phyloP scores from a whole-genome alignment of 1,140 invertebrate genomes.

The Helicoverpa armigera region DNA sequence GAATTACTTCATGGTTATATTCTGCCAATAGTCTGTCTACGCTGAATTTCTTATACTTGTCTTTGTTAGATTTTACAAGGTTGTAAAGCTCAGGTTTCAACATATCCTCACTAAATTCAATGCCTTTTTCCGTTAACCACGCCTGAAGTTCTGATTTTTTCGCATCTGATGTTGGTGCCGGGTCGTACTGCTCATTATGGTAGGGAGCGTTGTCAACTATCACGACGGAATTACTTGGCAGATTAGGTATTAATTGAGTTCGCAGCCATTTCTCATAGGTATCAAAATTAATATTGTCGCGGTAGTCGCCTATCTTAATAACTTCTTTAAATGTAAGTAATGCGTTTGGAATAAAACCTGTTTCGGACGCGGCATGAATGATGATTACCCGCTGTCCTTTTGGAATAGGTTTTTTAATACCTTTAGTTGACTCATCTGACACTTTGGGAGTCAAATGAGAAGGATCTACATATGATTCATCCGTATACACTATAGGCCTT shows the following conservation, averaged over 20 bases:
- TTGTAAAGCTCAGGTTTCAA: conserved; percentile 18
- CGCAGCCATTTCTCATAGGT: conserved; percentile 61
- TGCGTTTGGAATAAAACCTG: background rate
- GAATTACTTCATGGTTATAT: no score
- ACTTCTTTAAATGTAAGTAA: conserved; percentile 51
- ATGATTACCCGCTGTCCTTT: conserved; percentile 49
- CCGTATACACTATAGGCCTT: conserved; percentile 26
- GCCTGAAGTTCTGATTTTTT: conserved; percentile 6
- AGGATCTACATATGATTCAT: conserved; percentile 18
- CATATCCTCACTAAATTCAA: background rate
- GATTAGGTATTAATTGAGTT: conserved; percentile 49
- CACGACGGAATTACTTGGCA: conserved; percentile 43
- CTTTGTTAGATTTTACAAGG: background rate
- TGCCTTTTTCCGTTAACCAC: conserved; percentile 19
- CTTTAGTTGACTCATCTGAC: conserved; percentile 3
- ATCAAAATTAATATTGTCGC: conserved; percentile 62
- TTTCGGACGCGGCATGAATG: conserved; percentile 50
- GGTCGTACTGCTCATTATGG: conserved; percentile 12
- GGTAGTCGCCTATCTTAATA: conserved; percentile 54
- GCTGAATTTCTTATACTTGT: no score
- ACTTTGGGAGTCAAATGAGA: background rate
- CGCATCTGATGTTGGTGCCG: conserved; percentile 19
- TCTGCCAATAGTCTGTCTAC: no score
- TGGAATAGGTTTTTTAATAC: conserved; percentile 42
- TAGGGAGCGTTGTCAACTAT: conserved; percentile 26